These are phyloP conservation scores for Colinus virginianus DNA, from an alignment of 2,113 vertebrate species.

Conservation along the genomic window DNA sequence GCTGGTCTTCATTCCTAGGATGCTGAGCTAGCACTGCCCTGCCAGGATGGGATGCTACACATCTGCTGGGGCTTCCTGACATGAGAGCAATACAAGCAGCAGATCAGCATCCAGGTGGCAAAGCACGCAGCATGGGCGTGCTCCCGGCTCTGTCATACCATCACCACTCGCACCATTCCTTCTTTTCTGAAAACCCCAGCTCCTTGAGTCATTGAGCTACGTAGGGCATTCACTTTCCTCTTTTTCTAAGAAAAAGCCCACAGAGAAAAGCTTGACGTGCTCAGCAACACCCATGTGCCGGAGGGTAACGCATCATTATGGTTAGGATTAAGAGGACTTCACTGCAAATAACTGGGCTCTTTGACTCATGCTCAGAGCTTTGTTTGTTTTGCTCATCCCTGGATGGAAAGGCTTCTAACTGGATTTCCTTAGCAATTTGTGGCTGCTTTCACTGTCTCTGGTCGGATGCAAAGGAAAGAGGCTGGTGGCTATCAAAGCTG, in stretches of 20 bases:
- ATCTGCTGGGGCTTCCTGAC: neutral
- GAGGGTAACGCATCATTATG: neutral
- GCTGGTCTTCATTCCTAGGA: neutral
- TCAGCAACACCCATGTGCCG: neutral
- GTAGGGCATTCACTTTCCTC: neutral
- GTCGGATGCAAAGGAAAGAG: neutral
- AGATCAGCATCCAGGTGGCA: neutral
- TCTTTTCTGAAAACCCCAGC: neutral
- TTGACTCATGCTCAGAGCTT: neutral
- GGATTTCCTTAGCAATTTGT: conserved; percentile 13
- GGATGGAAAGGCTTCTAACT: neutral
- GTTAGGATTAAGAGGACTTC: conserved; percentile 11
- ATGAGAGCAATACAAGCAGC: neutral
- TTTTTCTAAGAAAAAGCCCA: neutral
- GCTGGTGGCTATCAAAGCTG: neutral
- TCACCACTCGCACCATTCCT: neutral
- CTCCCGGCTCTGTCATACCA: neutral
- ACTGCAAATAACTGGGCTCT: neutral
- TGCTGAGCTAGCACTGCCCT: neutral
- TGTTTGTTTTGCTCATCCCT: neutral
- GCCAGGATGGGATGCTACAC: neutral
- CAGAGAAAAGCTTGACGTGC: neutral
- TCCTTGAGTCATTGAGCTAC: neutral
- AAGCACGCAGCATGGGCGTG: neutral
- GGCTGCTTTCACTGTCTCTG: neutral